phyloP scores from a whole-genome alignment of 2,888 invertebrate genomes.

The Philereme transversata region DNA sequence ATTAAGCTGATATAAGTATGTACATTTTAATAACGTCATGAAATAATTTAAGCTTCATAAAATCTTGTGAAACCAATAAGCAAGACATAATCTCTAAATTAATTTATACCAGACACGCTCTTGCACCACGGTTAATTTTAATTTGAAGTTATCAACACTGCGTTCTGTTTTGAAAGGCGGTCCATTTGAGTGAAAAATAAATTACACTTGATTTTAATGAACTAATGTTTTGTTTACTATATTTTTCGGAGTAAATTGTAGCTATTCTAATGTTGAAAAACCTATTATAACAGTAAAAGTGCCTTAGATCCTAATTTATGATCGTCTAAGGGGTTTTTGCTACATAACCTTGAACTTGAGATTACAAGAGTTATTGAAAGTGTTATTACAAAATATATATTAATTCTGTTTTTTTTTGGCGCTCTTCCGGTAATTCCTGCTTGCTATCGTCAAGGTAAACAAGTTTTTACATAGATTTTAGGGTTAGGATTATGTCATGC shows the following conservation, averaged over 20 bases:
- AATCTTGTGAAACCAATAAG: no score
- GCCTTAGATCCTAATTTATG: not conserved
- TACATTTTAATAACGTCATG: no score
- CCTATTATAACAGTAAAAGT: not conserved
- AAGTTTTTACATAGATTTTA: not conserved
- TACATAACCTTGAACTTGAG: not conserved
- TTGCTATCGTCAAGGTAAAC: conserved; percentile 10
- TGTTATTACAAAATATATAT: not conserved
- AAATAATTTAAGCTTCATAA: no score
- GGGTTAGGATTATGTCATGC: conserved; percentile 33
- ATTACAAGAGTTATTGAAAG: not conserved
- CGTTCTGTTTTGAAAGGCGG: not conserved
- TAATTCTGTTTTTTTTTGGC: not conserved
- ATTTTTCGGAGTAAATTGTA: not conserved
- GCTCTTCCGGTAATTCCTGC: conserved; percentile 6
- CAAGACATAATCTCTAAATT: no score
- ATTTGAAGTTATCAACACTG: no score
- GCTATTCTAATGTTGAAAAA: not conserved
- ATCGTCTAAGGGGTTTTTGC: no score
- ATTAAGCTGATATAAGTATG: no score
- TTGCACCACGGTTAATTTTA: no score
- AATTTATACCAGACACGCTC: no score
- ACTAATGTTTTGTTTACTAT: not conserved
- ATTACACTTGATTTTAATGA: not conserved
- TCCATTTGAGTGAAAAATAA: not conserved